Evolutionary conservation across 2,797 vertebrate species (phyloP), one percentile per base, ranked within the genome.

Genomic region (Acropternis orthonyx): DNA sequence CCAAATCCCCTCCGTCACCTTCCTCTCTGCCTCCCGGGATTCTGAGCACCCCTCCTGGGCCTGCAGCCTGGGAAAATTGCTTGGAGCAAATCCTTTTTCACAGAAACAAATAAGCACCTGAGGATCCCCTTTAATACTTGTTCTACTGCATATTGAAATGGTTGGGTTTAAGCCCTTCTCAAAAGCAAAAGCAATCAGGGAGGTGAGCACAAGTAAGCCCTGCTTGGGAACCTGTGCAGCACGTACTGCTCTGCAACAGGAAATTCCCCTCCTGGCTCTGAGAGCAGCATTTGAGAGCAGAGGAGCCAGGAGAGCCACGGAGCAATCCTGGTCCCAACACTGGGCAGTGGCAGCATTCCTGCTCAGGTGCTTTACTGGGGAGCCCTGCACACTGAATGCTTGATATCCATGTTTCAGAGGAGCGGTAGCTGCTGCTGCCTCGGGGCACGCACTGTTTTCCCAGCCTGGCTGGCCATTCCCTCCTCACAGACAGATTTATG

Each of bases 321-420:
- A 15, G 49, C 0, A 1, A 46, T 22, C 32, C 36, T 7, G 28
- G 7, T 32, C 49, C 65, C 1, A 0, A 1, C 2, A 1, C 7
- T 7, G 0, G 1, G 46, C 77, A n/a, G 6, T 0, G 0, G 5
- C 61, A 49, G 65, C 11, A 6, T 3, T 39, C 17, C 78, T 2
- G 14, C 82, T 37, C 61, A 15, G 51, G 51, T 6, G 10, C 6
- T 65, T 2, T 8, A 2, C 17, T 1, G 49, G 22, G 63, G 32
- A 78, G 48, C 52, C 74, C 77, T 11, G 20, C 62, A 0, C 76
- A 12, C 21, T 2, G 46, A 62, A 30, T 0, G 4, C 65, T 34
- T 24, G 0, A 36, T 1, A 24, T 12, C 28, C 85, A 20, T 0
- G 0, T 36, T 14, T 0, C 7, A 20, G 69, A n/a, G 69, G 18